Evolutionary conservation across 2,888 invertebrate genomes (phyloP), one percentile per base, ranked within the genome.

Genomic region (Torymus tubicola): DNA sequence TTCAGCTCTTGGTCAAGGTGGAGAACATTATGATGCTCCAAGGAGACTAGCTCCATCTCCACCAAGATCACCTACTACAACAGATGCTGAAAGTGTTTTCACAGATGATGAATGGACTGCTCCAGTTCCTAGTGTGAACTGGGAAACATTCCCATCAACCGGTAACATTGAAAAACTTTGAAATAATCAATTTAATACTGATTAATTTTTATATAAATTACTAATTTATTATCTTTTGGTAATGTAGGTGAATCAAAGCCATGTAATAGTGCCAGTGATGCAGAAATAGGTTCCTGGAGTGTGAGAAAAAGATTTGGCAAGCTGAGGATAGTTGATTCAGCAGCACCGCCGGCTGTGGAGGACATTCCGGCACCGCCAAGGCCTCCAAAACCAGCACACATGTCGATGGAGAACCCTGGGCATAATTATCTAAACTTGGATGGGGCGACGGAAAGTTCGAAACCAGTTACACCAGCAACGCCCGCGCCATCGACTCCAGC

Each of bases 361-460:
- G 88, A 70, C 1, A 92, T 92, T 2, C 92, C 93, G 12, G 93
- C 94, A 1, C 95, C 95, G 10, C 95, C 95, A 3, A 92, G 96
- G 71, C 96, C 96, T 4, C 95, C 96, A 0, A 96, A 96, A 91
- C 95, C 95, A 0, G 92, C 93, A 53, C 92, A 93, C 80, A 91
- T 93, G 89, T 86, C 89, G 52, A 84, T 89, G 57, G 91, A 91
- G 68, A 91, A 91, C 83, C 89, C 90, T 71, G 90, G 91, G 57
- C 92, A 92, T 75, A 92, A 91, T 86, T 92, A 92, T 85, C 88
- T 92, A 74, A 92, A 92, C 86, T 85, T 92, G 58, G 91, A 91
- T 67, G 89, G 90, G 72, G 88, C 88, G 16, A 89, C 88, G 5
- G 90, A 90, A 78, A 90, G 89, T 80, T 88, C 90, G 12, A 90